Base-by-base conservation (phyloP, 2,113 vertebrate species). In the Limanda limanda region DNA sequence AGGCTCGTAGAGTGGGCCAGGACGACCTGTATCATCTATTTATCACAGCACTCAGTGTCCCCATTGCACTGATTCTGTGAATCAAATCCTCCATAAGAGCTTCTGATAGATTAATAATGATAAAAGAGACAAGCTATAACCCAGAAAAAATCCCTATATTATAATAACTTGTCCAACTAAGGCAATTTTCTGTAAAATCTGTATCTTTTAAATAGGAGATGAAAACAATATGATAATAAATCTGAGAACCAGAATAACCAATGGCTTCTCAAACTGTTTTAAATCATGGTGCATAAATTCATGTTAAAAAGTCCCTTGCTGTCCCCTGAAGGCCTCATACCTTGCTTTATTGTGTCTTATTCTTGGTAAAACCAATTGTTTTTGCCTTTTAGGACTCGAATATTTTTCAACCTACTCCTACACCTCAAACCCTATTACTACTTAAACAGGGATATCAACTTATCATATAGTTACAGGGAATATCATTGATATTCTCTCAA, bases 1-100 rank as follows among this genome's bases (percentile, higher is more conserved):
- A 79, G 56, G 58, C 76, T 78, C 54, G 76, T 77, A 63, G 92
- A 94, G 94, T 95, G 94, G 94, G 93, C 85, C 77, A 89, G 83
- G 81, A 86, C 76, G 83, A 88, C 85, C 87, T 57, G 82, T 86
- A 75, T 85, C 92, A 85, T 91, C 81, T 77, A 59, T 85, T 90
- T 79, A 61, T 68, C 69, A 61, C 65, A 61, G 66, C 78, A 71
- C 79, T 85, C 68, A 74, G 66, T 79, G 61, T 83, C 82, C 60
- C 68, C 47, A 68, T 70, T 82, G 71, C 5, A 83, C 25, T 48
- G 74, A 8, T 68, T 73, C 62, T 79, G 21, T 72, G 68, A 74
- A 78, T 83, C n/a, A 48, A 70, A 76, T 13, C 45, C 58, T 63
- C 23, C n/a, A 15, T 3, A 27, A 17, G n/a, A 68, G 3, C n/a